Percentiles rank a stretch among this genome's conserved stretches.
Conservation (phyloP, 2,888 invertebrate genomes). For the Conchocele bisecta region DNA sequence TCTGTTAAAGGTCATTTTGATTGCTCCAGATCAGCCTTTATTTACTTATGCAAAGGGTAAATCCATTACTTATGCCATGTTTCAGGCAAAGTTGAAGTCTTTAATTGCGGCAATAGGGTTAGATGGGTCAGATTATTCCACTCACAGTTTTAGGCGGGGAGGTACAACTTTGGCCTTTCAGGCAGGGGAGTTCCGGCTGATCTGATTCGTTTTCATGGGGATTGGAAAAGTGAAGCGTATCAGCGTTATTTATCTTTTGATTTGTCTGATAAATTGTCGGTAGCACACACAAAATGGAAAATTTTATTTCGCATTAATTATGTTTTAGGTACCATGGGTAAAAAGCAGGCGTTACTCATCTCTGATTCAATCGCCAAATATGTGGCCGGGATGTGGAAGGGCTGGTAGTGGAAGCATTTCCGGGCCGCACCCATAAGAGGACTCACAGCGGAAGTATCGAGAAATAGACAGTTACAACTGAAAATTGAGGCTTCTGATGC, state of each 20-base stretch:
- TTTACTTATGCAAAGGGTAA: neutral
- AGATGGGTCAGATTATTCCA: neutral
- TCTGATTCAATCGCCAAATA: too few relatives aligned
- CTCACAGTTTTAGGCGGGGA: constrained; percentile 18
- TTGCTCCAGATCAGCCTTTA: neutral
- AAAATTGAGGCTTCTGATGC: too few relatives aligned
- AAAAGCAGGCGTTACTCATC: too few relatives aligned
- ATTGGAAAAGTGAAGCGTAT: constrained; percentile 17
- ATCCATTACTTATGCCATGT: neutral
- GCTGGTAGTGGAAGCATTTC: too few relatives aligned
- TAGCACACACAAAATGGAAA: neutral
- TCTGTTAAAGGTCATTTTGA: neutral
- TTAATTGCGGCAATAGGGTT: constrained; percentile 8
- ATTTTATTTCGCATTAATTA: too few relatives aligned
- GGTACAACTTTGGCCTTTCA: constrained; percentile 4
- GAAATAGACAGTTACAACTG: too few relatives aligned
- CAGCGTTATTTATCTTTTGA: constrained; percentile 9
- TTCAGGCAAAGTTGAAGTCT: constrained; percentile 1
- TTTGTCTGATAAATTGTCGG: constrained; percentile 6
- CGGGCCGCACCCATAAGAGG: too few relatives aligned
- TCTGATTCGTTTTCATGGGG: constrained; percentile 18
- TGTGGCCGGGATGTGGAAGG: too few relatives aligned
- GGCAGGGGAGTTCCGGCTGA: constrained; percentile 5
- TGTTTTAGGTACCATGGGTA: too few relatives aligned
- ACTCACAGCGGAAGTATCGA: too few relatives aligned